Evolutionary conservation across 2,797 vertebrate species (phyloP).

Genomic region (Euphonia xanthogaster): DNA sequence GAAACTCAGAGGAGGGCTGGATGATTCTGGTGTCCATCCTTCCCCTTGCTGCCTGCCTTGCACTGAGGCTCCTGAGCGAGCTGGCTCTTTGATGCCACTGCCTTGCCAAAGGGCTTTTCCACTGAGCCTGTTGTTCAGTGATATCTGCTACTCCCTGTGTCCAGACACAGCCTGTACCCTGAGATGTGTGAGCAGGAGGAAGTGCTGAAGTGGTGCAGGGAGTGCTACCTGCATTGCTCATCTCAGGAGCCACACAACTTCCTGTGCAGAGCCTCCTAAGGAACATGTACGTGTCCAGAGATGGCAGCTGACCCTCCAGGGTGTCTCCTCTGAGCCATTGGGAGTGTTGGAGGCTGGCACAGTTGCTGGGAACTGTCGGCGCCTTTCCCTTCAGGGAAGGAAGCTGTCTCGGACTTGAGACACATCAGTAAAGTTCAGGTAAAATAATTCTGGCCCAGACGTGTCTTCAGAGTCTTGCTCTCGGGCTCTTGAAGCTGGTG

Average conservation of each 20-base stretch:
- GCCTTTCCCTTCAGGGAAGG: constrained; percentile 58
- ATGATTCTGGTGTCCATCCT: background rate
- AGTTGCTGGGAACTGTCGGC: constrained; percentile 10
- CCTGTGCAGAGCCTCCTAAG: background rate
- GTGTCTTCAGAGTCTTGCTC: constrained; percentile 47
- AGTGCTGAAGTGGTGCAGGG: background rate
- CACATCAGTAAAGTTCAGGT: constrained; percentile 60
- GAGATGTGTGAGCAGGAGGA: background rate
- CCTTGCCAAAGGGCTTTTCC: background rate
- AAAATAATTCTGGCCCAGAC: constrained; percentile 57
- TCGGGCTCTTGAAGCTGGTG: constrained; percentile 69
- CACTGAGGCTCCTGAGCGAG: accelerated
- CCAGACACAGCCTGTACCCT: background rate
- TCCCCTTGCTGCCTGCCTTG: background rate
- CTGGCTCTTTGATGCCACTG: background rate
- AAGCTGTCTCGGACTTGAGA: constrained; percentile 58
- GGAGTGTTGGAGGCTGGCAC: constrained; percentile 41
- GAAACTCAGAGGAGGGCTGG: background rate
- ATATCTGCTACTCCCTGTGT: background rate
- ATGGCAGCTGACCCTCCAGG: background rate
- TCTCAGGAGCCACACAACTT: background rate
- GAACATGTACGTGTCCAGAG: background rate
- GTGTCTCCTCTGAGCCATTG: background rate
- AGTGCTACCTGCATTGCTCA: background rate
- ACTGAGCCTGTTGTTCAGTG: background rate